phyloP scores from a whole-genome alignment of 2,888 invertebrate genomes.

The Antheraea yamamai region DNA sequence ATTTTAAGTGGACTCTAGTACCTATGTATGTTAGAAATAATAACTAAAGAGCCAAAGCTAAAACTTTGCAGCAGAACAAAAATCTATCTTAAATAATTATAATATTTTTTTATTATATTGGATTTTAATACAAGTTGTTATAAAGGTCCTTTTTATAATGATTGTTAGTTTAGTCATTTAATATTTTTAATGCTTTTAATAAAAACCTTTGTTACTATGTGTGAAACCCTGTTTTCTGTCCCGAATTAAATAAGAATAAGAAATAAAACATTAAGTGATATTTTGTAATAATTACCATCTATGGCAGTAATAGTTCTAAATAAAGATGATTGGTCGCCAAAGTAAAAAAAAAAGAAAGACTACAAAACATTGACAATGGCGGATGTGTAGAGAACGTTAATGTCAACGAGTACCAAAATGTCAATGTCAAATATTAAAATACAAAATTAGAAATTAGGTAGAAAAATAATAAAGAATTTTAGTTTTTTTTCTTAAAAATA shows the following conservation, averaged over 20 bases:
- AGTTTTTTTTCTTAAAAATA: constrained; percentile 28
- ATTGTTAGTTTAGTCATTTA: too few relatives aligned
- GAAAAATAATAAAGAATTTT: background rate
- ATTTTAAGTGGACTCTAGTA: background rate
- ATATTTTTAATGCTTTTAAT: too few relatives aligned
- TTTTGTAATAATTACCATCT: too few relatives aligned
- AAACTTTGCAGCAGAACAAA: background rate
- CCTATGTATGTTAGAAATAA: background rate
- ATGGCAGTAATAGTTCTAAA: background rate
- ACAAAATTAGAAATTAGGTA: background rate
- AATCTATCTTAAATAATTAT: background rate
- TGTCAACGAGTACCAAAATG: background rate
- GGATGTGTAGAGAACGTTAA: background rate
- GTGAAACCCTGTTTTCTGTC: too few relatives aligned
- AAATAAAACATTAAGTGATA: too few relatives aligned
- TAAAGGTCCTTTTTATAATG: too few relatives aligned
- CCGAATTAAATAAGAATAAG: too few relatives aligned
- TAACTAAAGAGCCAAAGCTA: background rate
- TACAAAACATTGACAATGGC: background rate
- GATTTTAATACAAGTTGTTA: too few relatives aligned
- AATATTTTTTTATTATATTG: too few relatives aligned
- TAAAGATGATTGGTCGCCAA: background rate
- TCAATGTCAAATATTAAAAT: background rate
- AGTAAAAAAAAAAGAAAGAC: background rate
- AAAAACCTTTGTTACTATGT: too few relatives aligned